These are phyloP conservation scores for Catostylus mosaicus DNA, from an alignment of 30 jellyfish, hydroid and myxozoan species.

Conservation along the genomic window DNA sequence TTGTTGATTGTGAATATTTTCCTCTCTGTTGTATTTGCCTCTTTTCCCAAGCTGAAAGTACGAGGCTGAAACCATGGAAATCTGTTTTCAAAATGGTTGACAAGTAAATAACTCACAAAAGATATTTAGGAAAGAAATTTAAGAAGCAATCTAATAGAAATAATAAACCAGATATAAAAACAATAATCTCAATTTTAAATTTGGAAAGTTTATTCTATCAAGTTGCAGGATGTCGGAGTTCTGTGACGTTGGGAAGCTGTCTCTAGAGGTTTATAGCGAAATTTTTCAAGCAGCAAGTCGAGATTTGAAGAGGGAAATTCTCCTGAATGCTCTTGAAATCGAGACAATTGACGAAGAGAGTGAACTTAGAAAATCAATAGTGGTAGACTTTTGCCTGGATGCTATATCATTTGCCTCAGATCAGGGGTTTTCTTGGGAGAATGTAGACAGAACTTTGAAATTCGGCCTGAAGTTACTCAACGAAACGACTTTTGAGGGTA, in stretches of 20 bases:
- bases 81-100: not conserved
- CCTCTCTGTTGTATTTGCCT: not conserved
- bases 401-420: constrained; percentile 15
- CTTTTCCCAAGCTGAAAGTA: not conserved
- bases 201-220: not conserved
- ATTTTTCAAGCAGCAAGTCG: constrained; percentile 1
- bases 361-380: constrained; percentile 24
- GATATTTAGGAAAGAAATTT: not conserved
- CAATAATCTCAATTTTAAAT: not conserved
- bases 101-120: not conserved
- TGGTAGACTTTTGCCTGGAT: constrained; percentile 34
- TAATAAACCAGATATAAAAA: not conserved
- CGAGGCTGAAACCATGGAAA: constrained; percentile 30
- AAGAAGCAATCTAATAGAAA: not conserved
- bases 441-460: not conserved
- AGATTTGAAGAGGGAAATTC: not conserved
- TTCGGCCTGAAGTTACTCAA: constrained; percentile 15
- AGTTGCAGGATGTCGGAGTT: not conserved
- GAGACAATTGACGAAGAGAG: constrained; percentile 25
- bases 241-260: not conserved
- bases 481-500: constrained; percentile 44
- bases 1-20: no score
- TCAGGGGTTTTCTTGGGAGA: constrained; percentile 57
- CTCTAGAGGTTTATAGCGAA: not conserved
- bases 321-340: constrained; percentile 22